Evolutionary conservation across 2,797 vertebrate species (phyloP), one percentile per base, ranked within the genome.

Genomic region (Gymnoscopelus microlampas): DNA sequence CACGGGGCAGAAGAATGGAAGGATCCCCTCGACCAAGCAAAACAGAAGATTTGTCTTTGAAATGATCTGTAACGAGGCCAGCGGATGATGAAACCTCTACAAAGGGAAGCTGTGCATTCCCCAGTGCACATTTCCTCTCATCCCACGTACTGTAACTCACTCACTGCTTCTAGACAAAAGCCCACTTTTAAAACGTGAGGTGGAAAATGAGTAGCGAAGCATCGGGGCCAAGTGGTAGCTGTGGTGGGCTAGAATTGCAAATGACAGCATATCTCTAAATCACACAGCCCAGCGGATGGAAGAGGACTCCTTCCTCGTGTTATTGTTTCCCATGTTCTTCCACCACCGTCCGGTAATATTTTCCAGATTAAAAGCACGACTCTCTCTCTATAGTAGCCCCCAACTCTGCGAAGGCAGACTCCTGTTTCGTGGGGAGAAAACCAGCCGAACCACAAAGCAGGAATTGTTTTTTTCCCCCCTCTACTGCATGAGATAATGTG

Each of bases 311-410:
- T 44, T 88, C 73, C 60, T 73, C 56, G 77, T 94, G 91, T 94
- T 94, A 88, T 93, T 93, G 88, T 94, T 94, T 94, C 91, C 90
- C 93, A 93, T 94, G 93, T 94, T 94, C 89, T 88, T 84, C 86
- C 86, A 91, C 86, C 88, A 80, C 19, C 39, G 39, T 44, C 56
- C 23, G 53, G 86, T 92, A 89, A 94, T 92, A 89, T 89, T 91
- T 93, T 93, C 87, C 92, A 90, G 83, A 89, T 92, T 92, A 92
- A 88, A 19, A 87, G 80, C 66, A 67, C 64, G 67, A 77, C 76
- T 80, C 78, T 66, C 54, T 15, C 76, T 80, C 78, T 66, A 48
- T 15, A 29, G 60, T 75, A 78, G 69, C 79, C 78, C 19, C 73
- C 80, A 56, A 64, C 73, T 85, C 71, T 32, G 53, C 44, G 51